Evolutionary conservation across 2,797 vertebrate genomes (phyloP).

Genomic region (Psittacula derbiana): DNA sequence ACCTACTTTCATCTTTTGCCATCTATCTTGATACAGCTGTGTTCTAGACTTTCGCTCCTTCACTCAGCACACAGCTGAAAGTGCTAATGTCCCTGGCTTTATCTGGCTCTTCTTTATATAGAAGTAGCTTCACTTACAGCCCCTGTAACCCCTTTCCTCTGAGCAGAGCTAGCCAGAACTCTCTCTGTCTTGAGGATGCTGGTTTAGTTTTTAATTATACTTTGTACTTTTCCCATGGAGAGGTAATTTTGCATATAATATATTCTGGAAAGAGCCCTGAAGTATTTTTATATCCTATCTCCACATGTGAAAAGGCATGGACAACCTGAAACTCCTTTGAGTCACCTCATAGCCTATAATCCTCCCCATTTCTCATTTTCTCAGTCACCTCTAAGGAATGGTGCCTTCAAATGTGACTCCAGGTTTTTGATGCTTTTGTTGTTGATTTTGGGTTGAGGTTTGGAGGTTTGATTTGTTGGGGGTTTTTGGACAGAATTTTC

Average conservation of each 20-base stretch:
- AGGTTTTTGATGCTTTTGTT: not conserved
- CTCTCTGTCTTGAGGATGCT: too few species aligned
- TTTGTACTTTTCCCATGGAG: not conserved
- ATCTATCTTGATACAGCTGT: not conserved
- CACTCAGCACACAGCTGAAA: not conserved
- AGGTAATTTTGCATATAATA: not conserved
- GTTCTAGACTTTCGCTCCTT: not conserved
- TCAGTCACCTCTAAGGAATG: not conserved
- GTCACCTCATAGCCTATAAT: not conserved
- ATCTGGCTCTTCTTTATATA: not conserved
- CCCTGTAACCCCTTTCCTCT: not conserved
- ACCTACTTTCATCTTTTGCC: not conserved
- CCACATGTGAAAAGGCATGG: not conserved
- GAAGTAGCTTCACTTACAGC: not conserved
- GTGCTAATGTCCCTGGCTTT: not conserved
- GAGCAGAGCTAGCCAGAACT: not conserved
- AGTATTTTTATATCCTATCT: not conserved
- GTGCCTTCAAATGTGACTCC: not conserved
- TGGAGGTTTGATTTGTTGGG: not conserved
- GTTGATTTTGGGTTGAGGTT: not conserved
- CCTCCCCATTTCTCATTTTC: not conserved
- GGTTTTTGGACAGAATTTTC: not conserved
- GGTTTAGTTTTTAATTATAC: not conserved
- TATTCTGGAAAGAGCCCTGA: not conserved
- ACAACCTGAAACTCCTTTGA: not conserved